A percentile compares a stretch with the other conserved stretches of the same genome.
These are phyloP conservation scores for Lepidurus couesii DNA, from an alignment of 1,140 invertebrate genomes.

Conservation along the genomic window DNA sequence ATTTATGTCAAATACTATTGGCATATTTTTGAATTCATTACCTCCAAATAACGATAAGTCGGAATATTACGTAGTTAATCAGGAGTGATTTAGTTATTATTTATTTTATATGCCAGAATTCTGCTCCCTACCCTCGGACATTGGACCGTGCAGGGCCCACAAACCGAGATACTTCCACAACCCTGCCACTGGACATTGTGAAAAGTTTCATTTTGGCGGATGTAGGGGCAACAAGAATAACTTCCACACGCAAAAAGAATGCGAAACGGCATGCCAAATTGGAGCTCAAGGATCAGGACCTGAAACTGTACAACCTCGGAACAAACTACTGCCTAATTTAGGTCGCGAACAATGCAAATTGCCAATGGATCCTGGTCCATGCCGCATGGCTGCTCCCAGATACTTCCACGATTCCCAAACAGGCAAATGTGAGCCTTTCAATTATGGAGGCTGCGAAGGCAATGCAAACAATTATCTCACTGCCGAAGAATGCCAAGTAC, in stretches of 20 bases:
- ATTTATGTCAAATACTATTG: too few species aligned
- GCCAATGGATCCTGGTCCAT: slow-evolving; percentile 26
- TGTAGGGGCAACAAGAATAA: slow-evolving; percentile 77
- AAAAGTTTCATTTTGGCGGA: slow-evolving; percentile 72
- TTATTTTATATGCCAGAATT: not conserved
- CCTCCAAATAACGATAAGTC: too few species aligned
- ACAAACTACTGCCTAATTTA: too few species aligned
- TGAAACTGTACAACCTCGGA: not conserved
- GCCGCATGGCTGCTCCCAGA: slow-evolving; percentile 43
- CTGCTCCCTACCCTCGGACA: slow-evolving; percentile 18
- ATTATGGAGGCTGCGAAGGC: slow-evolving; percentile 53
- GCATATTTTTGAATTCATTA: too few species aligned
- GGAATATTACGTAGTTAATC: too few species aligned
- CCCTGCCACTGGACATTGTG: slow-evolving; percentile 59
- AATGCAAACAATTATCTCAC: slow-evolving; percentile 53
- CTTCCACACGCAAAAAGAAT: slow-evolving; percentile 60
- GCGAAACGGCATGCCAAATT: slow-evolving; percentile 53
- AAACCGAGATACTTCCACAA: slow-evolving; percentile 77
- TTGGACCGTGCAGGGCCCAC: slow-evolving; percentile 65
- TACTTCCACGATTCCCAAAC: slow-evolving; percentile 50
- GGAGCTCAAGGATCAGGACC: not conserved
- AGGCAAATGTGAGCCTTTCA: slow-evolving; percentile 49
- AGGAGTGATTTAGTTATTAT: not conserved
- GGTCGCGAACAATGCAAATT: slow-evolving; percentile 24
- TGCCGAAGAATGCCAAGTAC: slow-evolving; percentile 43